These are phyloP conservation scores for Harmothoe impar DNA, from an alignment of 2,888 invertebrate genomes.

Conservation along the genomic window DNA sequence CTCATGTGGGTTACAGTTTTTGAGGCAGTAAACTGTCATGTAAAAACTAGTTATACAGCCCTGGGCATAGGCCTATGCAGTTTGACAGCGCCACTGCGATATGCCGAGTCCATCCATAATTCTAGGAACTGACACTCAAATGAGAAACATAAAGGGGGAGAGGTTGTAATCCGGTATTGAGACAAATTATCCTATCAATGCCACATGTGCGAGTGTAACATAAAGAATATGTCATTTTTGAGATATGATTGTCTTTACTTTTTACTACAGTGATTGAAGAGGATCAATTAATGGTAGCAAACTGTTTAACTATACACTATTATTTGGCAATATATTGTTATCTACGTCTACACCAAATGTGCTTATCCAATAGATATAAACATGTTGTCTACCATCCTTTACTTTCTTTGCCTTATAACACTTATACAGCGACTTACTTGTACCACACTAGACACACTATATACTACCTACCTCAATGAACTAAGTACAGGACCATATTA, in stretches of 20 bases:
- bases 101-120: background rate
- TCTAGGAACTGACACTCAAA: background rate
- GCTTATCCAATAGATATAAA: background rate
- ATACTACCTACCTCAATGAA: too few species aligned
- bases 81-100: background rate
- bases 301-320: background rate
- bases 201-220: background rate
- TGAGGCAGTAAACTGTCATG: background rate
- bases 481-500: too few species aligned
- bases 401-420: too few species aligned
- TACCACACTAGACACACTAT: too few species aligned
- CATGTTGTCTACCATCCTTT: background rate
- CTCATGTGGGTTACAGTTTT: background rate
- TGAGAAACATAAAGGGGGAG: background rate
- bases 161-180: background rate
- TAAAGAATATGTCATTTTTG: background rate
- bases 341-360: background rate
- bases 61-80: background rate
- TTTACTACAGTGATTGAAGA: background rate
- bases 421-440: too few species aligned
- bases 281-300: background rate
- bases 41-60: background rate
- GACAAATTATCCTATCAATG: background rate
- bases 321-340: background rate
- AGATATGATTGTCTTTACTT: background rate